These are phyloP conservation scores for Myocastor coypus DNA, from an alignment of 2,113 vertebrate species.

Conservation along the genomic window DNA sequence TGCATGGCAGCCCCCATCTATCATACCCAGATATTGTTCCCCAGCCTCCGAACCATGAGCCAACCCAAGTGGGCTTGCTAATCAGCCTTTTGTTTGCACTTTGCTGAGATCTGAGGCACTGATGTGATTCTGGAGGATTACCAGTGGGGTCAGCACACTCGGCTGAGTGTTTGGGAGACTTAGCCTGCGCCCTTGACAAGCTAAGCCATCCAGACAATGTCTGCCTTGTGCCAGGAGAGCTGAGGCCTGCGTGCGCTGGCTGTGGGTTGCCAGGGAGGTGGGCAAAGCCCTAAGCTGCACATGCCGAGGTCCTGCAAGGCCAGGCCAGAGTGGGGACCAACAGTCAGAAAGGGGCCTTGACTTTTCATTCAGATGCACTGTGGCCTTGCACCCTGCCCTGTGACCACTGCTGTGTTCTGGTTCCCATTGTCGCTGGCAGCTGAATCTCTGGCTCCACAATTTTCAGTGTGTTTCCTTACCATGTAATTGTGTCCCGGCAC, in stretches of 20 bases:
- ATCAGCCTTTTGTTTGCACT: neutral
- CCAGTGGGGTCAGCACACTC: neutral
- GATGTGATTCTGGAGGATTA: neutral
- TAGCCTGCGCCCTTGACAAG: accelerated
- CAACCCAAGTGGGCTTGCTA: neutral
- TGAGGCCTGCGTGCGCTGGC: neutral
- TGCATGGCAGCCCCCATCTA: neutral
- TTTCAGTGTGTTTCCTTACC: neutral
- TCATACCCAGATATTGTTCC: neutral
- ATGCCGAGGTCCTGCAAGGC: accelerated
- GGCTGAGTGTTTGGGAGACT: neutral
- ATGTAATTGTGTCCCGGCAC: neutral
- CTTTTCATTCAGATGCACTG: accelerated
- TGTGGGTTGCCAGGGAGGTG: neutral
- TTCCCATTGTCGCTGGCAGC: accelerated
- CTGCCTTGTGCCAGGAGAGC: accelerated
- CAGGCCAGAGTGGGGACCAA: accelerated
- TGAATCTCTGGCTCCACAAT: neutral
- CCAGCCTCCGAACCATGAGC: accelerated
- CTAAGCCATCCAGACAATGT: neutral
- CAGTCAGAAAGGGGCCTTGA: accelerated
- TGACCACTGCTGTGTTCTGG: neutral
- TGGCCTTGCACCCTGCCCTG: no score
- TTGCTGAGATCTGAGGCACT: neutral
- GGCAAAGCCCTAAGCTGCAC: neutral